phyloP scores from a whole-genome alignment of 2,797 vertebrate species.

The Notolepis coatsorum region DNA sequence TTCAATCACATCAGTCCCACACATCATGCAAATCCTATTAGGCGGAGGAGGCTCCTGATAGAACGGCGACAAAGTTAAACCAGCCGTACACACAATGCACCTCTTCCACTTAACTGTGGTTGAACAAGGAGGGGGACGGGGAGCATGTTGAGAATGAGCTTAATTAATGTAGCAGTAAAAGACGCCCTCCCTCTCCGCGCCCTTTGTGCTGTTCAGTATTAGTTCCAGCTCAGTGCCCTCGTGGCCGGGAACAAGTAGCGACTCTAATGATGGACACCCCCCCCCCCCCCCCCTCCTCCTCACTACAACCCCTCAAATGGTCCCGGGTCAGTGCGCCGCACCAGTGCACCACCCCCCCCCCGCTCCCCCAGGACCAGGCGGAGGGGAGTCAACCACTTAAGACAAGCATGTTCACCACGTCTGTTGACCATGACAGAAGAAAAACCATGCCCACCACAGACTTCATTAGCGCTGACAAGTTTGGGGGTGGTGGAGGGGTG shows the following conservation, averaged over 20 bases:
- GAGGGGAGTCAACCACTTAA: constrained; percentile 80
- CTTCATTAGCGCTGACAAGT: constrained; percentile 89
- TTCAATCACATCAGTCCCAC: constrained; percentile 51
- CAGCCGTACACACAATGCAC: constrained; percentile 23
- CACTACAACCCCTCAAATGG: constrained; percentile 6
- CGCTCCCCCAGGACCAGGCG: constrained; percentile 72
- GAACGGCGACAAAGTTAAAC: constrained; percentile 61
- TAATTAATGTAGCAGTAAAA: constrained; percentile 93
- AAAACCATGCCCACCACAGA: constrained; percentile 70
- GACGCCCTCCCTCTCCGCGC: constrained; percentile 81
- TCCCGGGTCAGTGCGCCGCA: constrained; percentile 70
- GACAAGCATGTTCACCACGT: constrained; percentile 85
- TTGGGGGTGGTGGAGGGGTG: constrained; percentile 63
- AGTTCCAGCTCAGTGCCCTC: constrained; percentile 81
- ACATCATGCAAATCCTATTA: constrained; percentile 42
- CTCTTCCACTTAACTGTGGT: constrained; percentile 53
- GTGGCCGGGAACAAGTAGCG: constrained; percentile 76
- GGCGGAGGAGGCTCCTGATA: constrained; percentile 14
- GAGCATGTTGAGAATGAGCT: constrained; percentile 77
- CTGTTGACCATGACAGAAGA: constrained; percentile 52
- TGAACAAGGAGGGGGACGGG: constrained; percentile 57
- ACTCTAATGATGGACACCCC: constrained; percentile 82
- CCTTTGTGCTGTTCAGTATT: constrained; percentile 81
- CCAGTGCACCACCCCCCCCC: constrained; percentile 29
- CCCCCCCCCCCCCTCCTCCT: constrained; percentile 13